Evolutionary conservation across 2,797 vertebrate genomes (phyloP).

Genomic region (Mycteria americana): DNA sequence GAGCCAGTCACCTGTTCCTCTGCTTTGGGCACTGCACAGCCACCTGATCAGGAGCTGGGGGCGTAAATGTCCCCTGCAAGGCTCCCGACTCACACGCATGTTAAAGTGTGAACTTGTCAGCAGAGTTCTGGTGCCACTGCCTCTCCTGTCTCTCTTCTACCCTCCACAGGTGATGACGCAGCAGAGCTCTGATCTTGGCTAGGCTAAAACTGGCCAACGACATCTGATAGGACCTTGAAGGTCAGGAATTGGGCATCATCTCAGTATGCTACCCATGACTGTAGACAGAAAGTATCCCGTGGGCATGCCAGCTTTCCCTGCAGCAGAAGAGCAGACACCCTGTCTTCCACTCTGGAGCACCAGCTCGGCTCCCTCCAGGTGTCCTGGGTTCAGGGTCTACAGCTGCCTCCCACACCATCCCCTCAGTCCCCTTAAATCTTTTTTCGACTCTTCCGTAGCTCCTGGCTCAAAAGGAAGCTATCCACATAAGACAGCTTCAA

Average conservation of each 20-base stretch:
- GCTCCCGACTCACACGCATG: background rate
- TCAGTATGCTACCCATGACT: background rate
- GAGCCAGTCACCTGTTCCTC: background rate
- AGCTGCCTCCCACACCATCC: background rate
- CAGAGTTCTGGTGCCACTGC: background rate
- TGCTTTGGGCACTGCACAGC: background rate
- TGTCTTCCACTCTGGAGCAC: background rate
- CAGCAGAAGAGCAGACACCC: background rate
- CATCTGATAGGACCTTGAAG: background rate
- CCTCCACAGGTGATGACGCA: background rate
- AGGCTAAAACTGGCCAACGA: background rate
- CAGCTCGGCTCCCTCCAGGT: background rate
- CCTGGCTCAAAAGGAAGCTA: background rate
- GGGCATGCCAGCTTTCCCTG: background rate
- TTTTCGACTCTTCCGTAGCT: background rate
- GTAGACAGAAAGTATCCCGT: background rate
- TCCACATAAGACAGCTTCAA: fast-evolving
- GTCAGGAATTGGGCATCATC: background rate
- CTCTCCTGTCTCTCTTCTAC: background rate
- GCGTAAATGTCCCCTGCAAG: background rate
- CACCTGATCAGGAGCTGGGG: background rate
- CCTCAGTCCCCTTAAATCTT: background rate
- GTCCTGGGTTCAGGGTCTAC: background rate
- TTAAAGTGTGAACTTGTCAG: fast-evolving
- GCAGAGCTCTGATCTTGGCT: background rate